A percentile compares a stretch with the other conserved stretches of the same genome.
Conservation (phyloP, 1,140 invertebrate species). For the Semibalanus balanoides region DNA sequence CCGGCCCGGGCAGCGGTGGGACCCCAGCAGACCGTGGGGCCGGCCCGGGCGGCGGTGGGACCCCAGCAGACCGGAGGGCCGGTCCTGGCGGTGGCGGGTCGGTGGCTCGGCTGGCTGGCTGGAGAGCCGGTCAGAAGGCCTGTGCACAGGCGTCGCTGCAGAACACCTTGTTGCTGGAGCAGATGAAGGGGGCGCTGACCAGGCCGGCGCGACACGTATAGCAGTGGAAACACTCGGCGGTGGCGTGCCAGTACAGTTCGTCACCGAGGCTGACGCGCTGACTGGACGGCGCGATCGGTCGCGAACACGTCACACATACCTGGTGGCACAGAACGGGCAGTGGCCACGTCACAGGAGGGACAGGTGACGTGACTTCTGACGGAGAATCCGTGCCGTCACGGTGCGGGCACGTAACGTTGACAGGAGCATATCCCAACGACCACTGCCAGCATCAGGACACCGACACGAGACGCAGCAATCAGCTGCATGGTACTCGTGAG, state of each 20-base stretch:
- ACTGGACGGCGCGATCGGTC: conserved; percentile 55
- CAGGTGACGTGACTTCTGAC: neutral
- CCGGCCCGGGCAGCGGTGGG: too few relatives aligned
- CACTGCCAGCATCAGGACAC: too few relatives aligned
- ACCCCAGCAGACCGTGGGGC: too few relatives aligned
- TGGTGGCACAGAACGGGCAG: conserved; percentile 27
- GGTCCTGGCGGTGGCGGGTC: too few relatives aligned
- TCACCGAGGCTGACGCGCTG: conserved; percentile 54
- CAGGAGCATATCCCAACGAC: conserved; percentile 4
- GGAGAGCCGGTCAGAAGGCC: conserved; percentile 50
- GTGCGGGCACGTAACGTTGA: neutral
- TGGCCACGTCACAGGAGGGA: neutral
- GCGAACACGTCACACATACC: conserved; percentile 51
- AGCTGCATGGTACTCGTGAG: too few relatives aligned
- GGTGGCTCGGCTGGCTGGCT: too few relatives aligned
- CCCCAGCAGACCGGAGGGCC: too few relatives aligned
- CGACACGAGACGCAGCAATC: too few relatives aligned
- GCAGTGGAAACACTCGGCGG: conserved; percentile 57
- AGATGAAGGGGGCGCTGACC: conserved; percentile 44
- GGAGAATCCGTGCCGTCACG: conserved; percentile 4
- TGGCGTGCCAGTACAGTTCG: conserved; percentile 60
- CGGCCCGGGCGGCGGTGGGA: too few relatives aligned
- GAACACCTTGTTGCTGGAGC: conserved; percentile 21
- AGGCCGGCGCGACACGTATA: conserved; percentile 52
- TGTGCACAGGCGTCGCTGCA: conserved; percentile 44